phyloP scores from a whole-genome alignment of 2,888 invertebrate genomes.

The Lepidocyrtinus sp. region DNA sequence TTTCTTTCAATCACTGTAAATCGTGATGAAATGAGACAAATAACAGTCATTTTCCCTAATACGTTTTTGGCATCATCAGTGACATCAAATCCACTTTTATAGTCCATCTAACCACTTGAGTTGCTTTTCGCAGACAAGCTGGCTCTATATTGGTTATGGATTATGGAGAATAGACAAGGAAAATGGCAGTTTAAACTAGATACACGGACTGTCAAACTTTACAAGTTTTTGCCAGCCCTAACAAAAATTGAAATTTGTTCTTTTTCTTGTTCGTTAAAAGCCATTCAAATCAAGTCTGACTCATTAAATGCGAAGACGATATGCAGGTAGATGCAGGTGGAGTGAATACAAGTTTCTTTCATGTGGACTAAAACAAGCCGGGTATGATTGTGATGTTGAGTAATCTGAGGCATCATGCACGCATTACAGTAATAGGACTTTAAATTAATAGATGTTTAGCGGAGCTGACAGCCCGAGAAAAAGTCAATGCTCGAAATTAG shows the following conservation, averaged over 20 bases:
- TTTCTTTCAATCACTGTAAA: constrained; percentile 6
- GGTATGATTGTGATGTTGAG: background rate
- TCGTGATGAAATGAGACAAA: constrained; percentile 39
- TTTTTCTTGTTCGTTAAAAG: background rate
- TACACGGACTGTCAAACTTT: background rate
- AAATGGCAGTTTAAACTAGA: background rate
- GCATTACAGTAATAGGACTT: constrained; percentile 20
- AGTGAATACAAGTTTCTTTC: constrained; percentile 9
- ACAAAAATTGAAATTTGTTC: constrained; percentile 35
- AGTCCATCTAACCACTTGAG: too few relatives aligned
- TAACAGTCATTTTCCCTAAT: constrained; percentile 18
- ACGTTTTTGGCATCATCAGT: background rate
- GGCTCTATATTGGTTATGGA: constrained; percentile 24
- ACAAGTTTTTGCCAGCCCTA: constrained; percentile 11
- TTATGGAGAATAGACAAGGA: background rate
- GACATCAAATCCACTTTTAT: background rate
- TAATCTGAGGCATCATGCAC: constrained; percentile 28
- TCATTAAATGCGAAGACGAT: constrained; percentile 35
- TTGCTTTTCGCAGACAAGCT: constrained; percentile 24
- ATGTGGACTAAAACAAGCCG: background rate
- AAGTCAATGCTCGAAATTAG: constrained; percentile 38
- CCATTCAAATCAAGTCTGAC: constrained; percentile 27
- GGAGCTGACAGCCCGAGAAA: constrained; percentile 25
- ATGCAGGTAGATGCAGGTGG: background rate
- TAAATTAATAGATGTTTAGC: background rate